These are phyloP conservation scores for Heliconius eleuchia DNA, from an alignment of 1,140 invertebrate species.

Conservation along the genomic window DNA sequence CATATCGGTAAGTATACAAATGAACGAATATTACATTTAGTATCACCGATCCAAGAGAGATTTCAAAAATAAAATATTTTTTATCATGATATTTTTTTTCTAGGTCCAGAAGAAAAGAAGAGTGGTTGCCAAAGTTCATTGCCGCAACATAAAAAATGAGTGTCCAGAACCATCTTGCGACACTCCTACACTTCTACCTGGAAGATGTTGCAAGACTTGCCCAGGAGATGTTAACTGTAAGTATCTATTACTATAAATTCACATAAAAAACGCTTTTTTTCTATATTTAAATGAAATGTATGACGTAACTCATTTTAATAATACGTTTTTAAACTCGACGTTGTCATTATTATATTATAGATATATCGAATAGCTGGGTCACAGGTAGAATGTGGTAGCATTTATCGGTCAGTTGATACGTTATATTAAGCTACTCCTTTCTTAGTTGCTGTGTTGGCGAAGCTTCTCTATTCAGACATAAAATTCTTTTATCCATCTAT, in stretches of 20 bases:
- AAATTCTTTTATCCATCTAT: no score
- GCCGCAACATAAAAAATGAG: constrained; percentile 94
- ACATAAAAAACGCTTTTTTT: background rate
- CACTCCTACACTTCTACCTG: constrained; percentile 91
- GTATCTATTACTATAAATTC: constrained; percentile 55
- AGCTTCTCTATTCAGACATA: no score
- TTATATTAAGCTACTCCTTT: no score
- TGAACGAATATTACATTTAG: background rate
- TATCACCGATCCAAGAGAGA: background rate
- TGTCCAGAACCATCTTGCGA: constrained; percentile 93
- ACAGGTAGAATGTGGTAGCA: no score
- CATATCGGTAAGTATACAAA: constrained; percentile 88
- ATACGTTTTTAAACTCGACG: no score
- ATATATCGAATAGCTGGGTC: no score
- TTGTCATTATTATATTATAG: no score
- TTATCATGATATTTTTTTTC: constrained; percentile 33
- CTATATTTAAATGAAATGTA: no score
- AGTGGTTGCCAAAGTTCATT: constrained; percentile 91
- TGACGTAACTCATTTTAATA: no score
- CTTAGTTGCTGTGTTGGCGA: no score
- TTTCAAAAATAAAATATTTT: background rate
- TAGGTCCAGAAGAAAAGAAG: constrained; percentile 94
- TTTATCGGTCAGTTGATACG: no score
- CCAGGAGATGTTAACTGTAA: constrained; percentile 89
- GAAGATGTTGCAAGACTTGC: constrained; percentile 94